phyloP scores from a whole-genome alignment of 2,113 vertebrate species.

The Chamaetylas fuelleborni region DNA sequence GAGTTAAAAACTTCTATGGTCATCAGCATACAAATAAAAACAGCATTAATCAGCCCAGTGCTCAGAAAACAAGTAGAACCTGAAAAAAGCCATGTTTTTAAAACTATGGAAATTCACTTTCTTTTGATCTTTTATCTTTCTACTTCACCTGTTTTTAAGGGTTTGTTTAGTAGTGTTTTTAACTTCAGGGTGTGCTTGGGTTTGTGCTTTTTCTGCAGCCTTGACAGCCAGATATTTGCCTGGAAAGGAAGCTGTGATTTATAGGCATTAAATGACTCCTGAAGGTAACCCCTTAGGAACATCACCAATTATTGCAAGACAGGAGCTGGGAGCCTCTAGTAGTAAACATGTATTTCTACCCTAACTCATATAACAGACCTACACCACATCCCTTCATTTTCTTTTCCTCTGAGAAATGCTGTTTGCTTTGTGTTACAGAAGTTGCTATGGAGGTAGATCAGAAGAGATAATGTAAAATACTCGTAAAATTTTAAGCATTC shows the following conservation, averaged over 20 bases:
- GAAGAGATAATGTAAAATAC: neutral
- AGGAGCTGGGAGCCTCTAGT: neutral
- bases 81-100: neutral
- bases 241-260: neutral
- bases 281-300: neutral
- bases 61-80: neutral
- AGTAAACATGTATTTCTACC: neutral
- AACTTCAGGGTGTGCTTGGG: neutral
- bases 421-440: neutral
- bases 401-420: neutral
- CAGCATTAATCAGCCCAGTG: neutral
- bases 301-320: neutral
- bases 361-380: neutral
- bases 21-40: neutral
- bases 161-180: neutral
- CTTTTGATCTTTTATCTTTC: neutral
- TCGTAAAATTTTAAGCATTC: neutral
- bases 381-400: neutral
- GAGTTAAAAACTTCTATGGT: neutral
- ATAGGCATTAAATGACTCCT: neutral
- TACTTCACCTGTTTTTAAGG: neutral
- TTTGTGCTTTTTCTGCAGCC: neutral
- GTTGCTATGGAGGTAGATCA: neutral
- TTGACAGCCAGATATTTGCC: neutral
- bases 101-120: neutral